These are phyloP conservation scores for Asarcornis scutulata DNA, from an alignment of 2,113 vertebrate genomes.

Conservation along the genomic window DNA sequence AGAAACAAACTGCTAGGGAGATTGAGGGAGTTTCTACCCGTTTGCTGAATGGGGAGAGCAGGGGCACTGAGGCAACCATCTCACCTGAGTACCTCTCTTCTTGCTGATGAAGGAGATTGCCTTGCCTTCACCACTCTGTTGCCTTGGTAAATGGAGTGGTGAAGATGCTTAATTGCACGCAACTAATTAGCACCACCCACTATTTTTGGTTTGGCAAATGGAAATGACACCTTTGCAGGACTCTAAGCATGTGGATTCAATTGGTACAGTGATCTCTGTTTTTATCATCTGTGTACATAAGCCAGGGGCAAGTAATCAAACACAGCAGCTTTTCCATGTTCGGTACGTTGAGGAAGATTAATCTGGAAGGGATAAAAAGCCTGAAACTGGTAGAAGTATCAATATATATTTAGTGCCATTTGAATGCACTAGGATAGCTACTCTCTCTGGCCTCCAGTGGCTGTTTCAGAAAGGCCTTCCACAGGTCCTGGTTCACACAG, in stretches of 20 bases:
- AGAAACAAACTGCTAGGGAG: background rate
- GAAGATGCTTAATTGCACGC: background rate
- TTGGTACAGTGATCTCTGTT: background rate
- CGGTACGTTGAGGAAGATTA: background rate
- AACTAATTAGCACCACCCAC: background rate
- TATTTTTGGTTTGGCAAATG: background rate
- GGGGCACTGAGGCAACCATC: background rate
- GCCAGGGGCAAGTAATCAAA: background rate
- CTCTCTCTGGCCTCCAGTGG: background rate
- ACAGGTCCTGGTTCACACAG: background rate
- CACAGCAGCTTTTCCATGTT: background rate
- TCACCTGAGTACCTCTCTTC: background rate
- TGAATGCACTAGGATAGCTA: background rate
- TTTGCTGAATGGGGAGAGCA: background rate
- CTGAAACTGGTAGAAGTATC: background rate
- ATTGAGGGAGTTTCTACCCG: background rate
- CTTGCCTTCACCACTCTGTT: background rate
- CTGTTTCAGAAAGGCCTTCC: background rate
- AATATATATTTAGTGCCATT: background rate
- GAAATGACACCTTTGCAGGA: background rate
- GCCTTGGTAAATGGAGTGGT: background rate
- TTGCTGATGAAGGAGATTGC: background rate
- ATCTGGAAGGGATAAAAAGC: background rate
- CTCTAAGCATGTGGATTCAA: background rate
- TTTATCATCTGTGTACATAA: background rate